phyloP scores from a whole-genome alignment of 2,888 invertebrate species.

The Rhabditoides inermis region DNA sequence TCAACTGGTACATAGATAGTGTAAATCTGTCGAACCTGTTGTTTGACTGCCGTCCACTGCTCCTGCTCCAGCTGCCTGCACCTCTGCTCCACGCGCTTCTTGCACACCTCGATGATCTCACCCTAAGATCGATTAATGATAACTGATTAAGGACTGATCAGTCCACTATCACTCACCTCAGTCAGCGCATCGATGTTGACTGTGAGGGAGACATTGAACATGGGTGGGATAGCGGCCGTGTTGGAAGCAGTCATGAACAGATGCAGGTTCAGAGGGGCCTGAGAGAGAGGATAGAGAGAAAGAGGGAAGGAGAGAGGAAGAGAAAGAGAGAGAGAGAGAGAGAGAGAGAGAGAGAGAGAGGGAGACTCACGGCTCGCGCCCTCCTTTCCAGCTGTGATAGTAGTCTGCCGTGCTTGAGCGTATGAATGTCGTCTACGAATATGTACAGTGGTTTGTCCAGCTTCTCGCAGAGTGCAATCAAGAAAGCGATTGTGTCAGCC shows the following conservation, averaged over 20 bases:
- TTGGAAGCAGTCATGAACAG: slow-evolving; percentile 25
- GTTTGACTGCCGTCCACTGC: slow-evolving; percentile 18
- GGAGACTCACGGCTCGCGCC: slow-evolving; percentile 8
- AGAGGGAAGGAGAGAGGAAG: not conserved
- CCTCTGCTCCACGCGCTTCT: slow-evolving; percentile 16
- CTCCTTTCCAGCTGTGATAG: slow-evolving; percentile 23
- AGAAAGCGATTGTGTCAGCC: not conserved
- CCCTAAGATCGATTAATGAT: not conserved
- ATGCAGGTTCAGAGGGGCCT: slow-evolving; percentile 22
- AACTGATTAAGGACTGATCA: too few species aligned
- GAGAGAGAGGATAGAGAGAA: not conserved
- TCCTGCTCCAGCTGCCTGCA: slow-evolving; percentile 25
- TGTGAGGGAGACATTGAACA: slow-evolving; percentile 24
- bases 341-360: not conserved
- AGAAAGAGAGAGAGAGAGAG: not conserved
- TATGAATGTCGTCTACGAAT: slow-evolving; percentile 47
- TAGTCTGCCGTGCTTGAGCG: slow-evolving; percentile 38
- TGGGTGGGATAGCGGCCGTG: slow-evolving; percentile 18
- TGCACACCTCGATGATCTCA: slow-evolving; percentile 29
- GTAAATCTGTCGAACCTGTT: not conserved
- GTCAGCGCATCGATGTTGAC: slow-evolving; percentile 22
- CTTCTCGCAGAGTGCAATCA: slow-evolving; percentile 3
- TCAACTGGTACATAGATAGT: not conserved
- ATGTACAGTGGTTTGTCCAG: slow-evolving; percentile 38
- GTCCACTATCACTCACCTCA: slow-evolving; percentile 6